Evolutionary conservation across 2,888 invertebrate genomes (phyloP), one percentile per base, ranked within the genome.

Genomic region (Ophioninae sp.): DNA sequence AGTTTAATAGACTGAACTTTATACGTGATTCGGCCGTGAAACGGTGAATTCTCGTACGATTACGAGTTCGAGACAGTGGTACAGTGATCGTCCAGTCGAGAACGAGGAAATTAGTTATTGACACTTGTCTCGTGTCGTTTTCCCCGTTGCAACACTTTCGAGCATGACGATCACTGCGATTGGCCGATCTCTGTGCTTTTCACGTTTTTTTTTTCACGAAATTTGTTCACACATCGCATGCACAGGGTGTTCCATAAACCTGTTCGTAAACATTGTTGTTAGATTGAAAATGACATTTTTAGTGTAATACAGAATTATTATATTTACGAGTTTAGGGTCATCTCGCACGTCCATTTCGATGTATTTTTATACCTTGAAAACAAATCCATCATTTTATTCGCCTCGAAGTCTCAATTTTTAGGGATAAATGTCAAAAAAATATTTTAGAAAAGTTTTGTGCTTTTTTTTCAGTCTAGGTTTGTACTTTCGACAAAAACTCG

Each of bases 1-100:
- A 77, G 81, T 81, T 81, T 77, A 81, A 81, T 77, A 81, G 81
- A 81, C 59, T 72, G 77, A 59, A 63, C 22, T 58, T 58, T 72
- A 72, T 58, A 58, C 39, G 72, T 37, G 72, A 39, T 59, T 41
- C 20, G 10, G 72, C 22, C n/a, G 22, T 59, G 58, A 72, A 74
- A 74, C 37, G 44, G 22, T 67, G 13, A 74, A 63, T 30, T 22
- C 64, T 39, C 10, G 41, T n/a, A 39, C 2, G 68, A 41, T 69
- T 72, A 39, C n/a, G 39, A 39, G 23, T 7, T 9, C 8, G 37
- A 51, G 17, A 72, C 30, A 58, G 22, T 30, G 30, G 30, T 59
- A 72, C 59, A 59, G 59, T 72, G 72, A 41, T 59, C 59, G 72
- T 20, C 39, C 37, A 59, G 39, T 59, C 59, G 59, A 72, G 59